Base-by-base conservation (phyloP, 2,888 invertebrate species). In the Orthonevra nobilis region DNA sequence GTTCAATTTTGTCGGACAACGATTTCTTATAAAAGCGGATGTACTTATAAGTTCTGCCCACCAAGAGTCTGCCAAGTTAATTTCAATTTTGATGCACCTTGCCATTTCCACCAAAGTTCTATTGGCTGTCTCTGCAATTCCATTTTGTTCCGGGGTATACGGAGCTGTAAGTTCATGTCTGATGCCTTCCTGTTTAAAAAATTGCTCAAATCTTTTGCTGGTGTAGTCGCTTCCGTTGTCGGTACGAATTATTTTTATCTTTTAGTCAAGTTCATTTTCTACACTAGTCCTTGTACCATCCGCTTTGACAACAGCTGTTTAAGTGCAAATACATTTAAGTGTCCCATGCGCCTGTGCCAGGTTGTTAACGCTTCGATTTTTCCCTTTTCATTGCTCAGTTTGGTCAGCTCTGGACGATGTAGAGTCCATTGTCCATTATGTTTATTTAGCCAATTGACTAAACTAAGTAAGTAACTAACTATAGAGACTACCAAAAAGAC, bases 191-290 rank as follows among this genome's bases (percentile, higher is more conserved):
- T 48, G 12, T 48, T 28, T 1, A 9, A 30, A 15, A 48, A 30
- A n/a, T n/a, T 9, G 28, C 30, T 48, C 48, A 28, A 48, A 48
- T 2, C 14, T n/a, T 14, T 48, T 23, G 4, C 28, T 23, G 15
- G 15, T 23, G 15, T 48, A 48, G n/a, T 48, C 48, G 2, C 28
- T 48, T 9, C 48, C 48, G 6, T 48, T 48, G 48, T 48, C 48
- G 4, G 48, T 30, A 15, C 48, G 48, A 15, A 48, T 48, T 3
- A 48, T 17, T 9, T 46, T 46, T 26, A 26, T 44, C 23, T 44
- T 40, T 40, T n/a, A n/a, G n/a, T n/a, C 40, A 4, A 19, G 1
- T 17, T 40, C 17, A 1, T 2, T 20, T 40, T 20, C n/a, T 2
- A 19, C 40, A 28, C 28, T 28, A 26, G 26, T 26, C 26, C 26